Percentiles rank a stretch among this genome's conserved stretches.
Conservation (phyloP, 2,888 invertebrate genomes). For the Bellardia pandia region DNA sequence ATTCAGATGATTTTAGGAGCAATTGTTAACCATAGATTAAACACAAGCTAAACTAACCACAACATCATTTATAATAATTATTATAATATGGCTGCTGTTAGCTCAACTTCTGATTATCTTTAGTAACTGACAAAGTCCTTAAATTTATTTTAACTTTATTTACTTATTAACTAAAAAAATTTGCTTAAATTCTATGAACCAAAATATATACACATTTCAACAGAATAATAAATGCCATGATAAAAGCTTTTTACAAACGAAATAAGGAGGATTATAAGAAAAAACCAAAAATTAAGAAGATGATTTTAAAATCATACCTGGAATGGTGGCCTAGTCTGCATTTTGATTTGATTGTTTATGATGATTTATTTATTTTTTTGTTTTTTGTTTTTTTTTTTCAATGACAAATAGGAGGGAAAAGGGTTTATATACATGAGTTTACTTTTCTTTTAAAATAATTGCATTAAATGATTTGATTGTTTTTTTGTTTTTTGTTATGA, state of each 20-base stretch:
- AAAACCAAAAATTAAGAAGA: conserved; percentile 54
- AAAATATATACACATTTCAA: not conserved
- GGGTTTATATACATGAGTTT: conserved; percentile 80
- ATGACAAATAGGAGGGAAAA: conserved; percentile 73
- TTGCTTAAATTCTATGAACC: conserved; percentile 74
- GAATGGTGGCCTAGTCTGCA: conserved; percentile 84
- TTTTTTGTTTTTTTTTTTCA: conserved; percentile 29
- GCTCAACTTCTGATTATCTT: conserved; percentile 1
- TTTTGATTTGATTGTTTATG: conserved; percentile 73
- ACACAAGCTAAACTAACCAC: conserved; percentile 7
- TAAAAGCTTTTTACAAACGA: conserved; percentile 63
- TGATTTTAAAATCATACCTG: conserved; percentile 81
- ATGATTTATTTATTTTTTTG: conserved; percentile 43
- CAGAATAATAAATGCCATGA: conserved; percentile 60
- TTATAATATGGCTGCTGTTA: not conserved
- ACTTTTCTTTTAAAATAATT: conserved; percentile 77
- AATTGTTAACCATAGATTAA: not conserved
- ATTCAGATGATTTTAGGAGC: conserved; percentile 72
- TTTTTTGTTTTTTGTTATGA: conserved; percentile 67
- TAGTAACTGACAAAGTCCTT: not conserved
- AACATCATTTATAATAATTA: not conserved
- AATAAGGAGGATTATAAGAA: conserved; percentile 21
- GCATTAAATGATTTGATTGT: conserved; percentile 78
- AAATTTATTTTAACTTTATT: conserved; percentile 40
- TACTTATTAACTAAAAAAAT: conserved; percentile 75